Conservation (phyloP, 2,888 invertebrate genomes). For the Drosophila buzzatii region DNA sequence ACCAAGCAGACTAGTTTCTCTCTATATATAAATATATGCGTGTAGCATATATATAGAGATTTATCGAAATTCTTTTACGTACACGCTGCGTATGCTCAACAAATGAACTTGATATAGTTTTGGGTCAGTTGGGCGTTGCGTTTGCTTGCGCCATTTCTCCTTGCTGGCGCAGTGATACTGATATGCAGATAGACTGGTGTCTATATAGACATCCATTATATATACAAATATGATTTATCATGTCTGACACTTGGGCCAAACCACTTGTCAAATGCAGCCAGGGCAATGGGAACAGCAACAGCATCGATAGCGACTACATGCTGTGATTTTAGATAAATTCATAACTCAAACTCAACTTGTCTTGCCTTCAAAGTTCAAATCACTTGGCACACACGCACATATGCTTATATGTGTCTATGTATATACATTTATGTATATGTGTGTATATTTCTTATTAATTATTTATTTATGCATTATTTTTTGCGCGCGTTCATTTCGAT, state of each 20-base stretch:
- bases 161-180: conserved; percentile 24
- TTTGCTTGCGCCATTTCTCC: conserved; percentile 59
- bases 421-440: neutral
- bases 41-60: neutral
- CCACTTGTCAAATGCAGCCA: conserved; percentile 73
- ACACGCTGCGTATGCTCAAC: conserved; percentile 62
- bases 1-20: conserved; percentile 10
- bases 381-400: conserved; percentile 66
- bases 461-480: conserved; percentile 78
- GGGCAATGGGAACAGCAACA: conserved; percentile 41
- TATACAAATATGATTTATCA: conserved; percentile 69
- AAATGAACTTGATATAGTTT: conserved; percentile 32
- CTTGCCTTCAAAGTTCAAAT: conserved; percentile 82
- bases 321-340: conserved; percentile 81
- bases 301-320: conserved; percentile 68
- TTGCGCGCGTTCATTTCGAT: conserved; percentile 76
- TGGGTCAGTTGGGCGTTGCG: conserved; percentile 41
- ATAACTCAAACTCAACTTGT: conserved; percentile 78
- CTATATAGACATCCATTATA: conserved; percentile 9
- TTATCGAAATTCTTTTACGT: neutral
- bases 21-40: neutral
- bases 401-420: neutral
- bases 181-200: conserved; percentile 22
- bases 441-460: conserved; percentile 62
- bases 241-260: conserved; percentile 80